phyloP scores from a whole-genome alignment of 2,113 vertebrate species.

The Progne subis region DNA sequence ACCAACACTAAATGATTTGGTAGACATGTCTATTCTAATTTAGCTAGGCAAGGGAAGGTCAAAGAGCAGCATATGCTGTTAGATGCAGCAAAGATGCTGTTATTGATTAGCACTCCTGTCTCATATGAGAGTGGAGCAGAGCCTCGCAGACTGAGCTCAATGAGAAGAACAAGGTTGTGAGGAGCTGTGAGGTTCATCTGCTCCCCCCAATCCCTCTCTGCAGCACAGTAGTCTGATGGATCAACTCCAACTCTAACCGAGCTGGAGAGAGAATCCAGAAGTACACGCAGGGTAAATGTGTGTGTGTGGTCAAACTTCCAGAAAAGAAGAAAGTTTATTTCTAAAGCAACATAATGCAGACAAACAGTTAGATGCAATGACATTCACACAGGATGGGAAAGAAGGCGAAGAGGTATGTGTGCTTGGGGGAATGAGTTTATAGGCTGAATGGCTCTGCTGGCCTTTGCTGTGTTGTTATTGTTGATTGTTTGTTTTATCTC shows the following conservation, averaged over 20 bases:
- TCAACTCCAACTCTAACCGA: not conserved
- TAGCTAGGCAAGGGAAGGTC: not conserved
- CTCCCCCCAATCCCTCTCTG: accelerated
- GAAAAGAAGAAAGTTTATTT: not conserved
- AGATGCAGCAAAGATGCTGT: not conserved
- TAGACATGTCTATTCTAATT: not conserved
- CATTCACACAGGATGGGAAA: not conserved
- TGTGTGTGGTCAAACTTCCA: not conserved
- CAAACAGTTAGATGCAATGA: not conserved
- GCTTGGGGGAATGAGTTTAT: not conserved
- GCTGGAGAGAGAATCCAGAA: not conserved
- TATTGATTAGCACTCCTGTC: not conserved
- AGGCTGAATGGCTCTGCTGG: not conserved
- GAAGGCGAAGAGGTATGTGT: not conserved
- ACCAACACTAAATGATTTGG: not conserved
- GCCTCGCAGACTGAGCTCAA: not conserved
- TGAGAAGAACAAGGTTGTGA: not conserved
- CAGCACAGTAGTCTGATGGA: not conserved
- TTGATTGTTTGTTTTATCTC: not conserved
- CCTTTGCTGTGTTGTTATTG: not conserved
- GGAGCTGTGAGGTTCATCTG: not conserved
- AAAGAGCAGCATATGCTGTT: not conserved
- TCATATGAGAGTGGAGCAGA: not conserved
- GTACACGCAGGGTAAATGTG: not conserved
- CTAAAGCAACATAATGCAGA: not conserved